Percentiles rank a stretch among this genome's conserved stretches.
phyloP scores from a whole-genome alignment of 2,888 invertebrate species.

The Choristoneura rosaceana region DNA sequence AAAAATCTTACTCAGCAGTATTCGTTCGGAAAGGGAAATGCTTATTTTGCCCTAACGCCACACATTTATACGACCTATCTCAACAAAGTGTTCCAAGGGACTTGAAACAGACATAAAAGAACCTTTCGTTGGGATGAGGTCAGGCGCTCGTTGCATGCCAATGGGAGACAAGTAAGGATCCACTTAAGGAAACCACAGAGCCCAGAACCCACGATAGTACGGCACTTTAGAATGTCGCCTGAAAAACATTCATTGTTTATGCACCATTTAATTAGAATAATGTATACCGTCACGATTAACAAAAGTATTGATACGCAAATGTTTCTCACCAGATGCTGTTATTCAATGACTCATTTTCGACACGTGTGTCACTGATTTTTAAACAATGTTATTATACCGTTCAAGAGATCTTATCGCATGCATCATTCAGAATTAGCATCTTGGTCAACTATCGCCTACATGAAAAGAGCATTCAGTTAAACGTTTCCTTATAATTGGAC shows the following conservation, averaged over 20 bases:
- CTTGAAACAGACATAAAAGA: constrained; percentile 31
- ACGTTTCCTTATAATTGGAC: not conserved
- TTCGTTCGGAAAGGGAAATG: constrained; percentile 21
- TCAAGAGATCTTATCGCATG: constrained; percentile 2
- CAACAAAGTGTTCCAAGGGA: constrained; percentile 32
- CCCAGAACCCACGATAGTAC: not conserved
- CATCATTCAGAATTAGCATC: constrained; percentile 1
- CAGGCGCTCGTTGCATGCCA: constrained; percentile 32
- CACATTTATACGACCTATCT: constrained; percentile 40
- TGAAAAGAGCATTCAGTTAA: not conserved
- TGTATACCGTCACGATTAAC: constrained; percentile 1
- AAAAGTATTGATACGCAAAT: constrained; percentile 11
- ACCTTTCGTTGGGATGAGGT: constrained; percentile 24
- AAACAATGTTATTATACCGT: not conserved
- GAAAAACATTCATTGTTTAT: not conserved
- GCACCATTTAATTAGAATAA: constrained; percentile 1
- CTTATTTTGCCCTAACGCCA: constrained; percentile 34
- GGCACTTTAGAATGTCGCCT: constrained; percentile 1
- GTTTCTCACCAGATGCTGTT: not conserved
- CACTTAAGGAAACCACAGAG: constrained; percentile 9
- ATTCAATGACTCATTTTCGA: constrained; percentile 2
- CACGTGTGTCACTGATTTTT: constrained; percentile 1
- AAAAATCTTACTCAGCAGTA: constrained; percentile 12
- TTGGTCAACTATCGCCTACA: not conserved
- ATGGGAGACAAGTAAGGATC: constrained; percentile 19